Evolutionary conservation across 2,888 invertebrate species (phyloP), one percentile per base, ranked within the genome.

Genomic region (Hirtodrosophila confusa): DNA sequence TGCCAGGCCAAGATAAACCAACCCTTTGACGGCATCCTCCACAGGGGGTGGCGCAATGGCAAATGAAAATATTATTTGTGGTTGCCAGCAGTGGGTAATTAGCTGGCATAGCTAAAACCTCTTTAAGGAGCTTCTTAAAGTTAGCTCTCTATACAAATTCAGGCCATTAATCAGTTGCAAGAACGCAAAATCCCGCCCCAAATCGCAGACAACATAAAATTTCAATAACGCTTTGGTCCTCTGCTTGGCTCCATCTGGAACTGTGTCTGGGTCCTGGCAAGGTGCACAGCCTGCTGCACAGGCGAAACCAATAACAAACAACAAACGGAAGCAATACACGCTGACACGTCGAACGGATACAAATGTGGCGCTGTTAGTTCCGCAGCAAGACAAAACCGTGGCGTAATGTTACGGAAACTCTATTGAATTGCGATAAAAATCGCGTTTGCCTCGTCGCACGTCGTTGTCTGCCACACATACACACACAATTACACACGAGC

Each of bases 341-440:
- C 77, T 88, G 87, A 88, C 88, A 88, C 85, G 85, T 88, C 88
- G 78, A 82, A 66, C 78, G 88, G 85, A 88, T 88, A 88, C 87
- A 87, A 85, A 85, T 85, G 72, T 87, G 88, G 77, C 82, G 79
- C 86, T 82, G 68, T 87, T 88, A 87, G 88, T 88, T 85, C 85
- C 85, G 85, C 87, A 71, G 62, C 69, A 50, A 76, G 87, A 88
- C 86, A 86, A 83, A 88, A 72, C 66, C 61, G 63, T 61, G 64
- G 85, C 70, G 78, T 88, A 88, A 84, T 86, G 82, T 86, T 84
- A 84, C 87, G 83, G 85, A 77, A 88, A 80, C 77, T 89, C 89
- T 89, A 90, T 89, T 89, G 89, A 89, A 89, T 89, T 82, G 87
- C 88, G 89, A 89, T 89, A 89, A 90, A 89, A 89, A 89, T 90